Evolutionary conservation across 2,888 invertebrate genomes (phyloP).

Genomic region (Idaea straminata): DNA sequence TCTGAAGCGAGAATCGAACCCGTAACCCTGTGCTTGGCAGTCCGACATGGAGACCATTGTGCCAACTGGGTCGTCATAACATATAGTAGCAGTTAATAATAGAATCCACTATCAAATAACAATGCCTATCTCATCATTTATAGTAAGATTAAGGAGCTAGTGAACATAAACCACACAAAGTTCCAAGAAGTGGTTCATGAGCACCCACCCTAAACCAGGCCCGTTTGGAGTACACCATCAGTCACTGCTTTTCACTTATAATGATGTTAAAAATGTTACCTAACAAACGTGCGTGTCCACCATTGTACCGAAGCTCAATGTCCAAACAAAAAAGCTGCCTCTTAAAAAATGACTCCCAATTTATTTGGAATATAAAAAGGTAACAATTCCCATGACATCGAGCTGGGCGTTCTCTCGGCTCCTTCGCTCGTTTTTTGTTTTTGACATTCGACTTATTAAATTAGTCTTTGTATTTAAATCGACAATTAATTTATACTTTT

Average conservation of each 20-base stretch:
- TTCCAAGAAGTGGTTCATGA: constrained; percentile 41
- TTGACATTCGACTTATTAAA: constrained; percentile 80
- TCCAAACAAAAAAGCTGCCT: constrained; percentile 56
- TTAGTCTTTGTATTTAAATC: constrained; percentile 80
- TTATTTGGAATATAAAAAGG: constrained; percentile 74
- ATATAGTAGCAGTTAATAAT: neutral
- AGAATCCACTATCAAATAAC: neutral
- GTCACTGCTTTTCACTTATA: constrained; percentile 76
- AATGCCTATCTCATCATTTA: neutral
- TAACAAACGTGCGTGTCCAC: constrained; percentile 75
- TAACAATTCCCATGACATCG: constrained; percentile 74
- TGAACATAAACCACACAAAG: constrained; percentile 16
- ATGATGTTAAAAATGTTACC: constrained; percentile 79
- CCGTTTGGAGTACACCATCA: constrained; percentile 51
- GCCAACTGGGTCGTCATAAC: too few species aligned
- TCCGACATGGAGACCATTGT: too few species aligned
- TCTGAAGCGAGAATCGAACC: too few species aligned
- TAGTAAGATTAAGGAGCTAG: neutral
- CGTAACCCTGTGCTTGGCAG: too few species aligned
- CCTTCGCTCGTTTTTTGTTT: constrained; percentile 69
- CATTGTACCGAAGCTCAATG: constrained; percentile 70
- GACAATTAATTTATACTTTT: constrained; percentile 68
- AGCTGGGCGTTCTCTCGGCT: constrained; percentile 68
- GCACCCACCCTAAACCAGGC: constrained; percentile 38
- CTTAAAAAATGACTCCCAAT: constrained; percentile 77